Conservation (phyloP, 2,888 invertebrate species). For the Drosophila ezoana region DNA sequence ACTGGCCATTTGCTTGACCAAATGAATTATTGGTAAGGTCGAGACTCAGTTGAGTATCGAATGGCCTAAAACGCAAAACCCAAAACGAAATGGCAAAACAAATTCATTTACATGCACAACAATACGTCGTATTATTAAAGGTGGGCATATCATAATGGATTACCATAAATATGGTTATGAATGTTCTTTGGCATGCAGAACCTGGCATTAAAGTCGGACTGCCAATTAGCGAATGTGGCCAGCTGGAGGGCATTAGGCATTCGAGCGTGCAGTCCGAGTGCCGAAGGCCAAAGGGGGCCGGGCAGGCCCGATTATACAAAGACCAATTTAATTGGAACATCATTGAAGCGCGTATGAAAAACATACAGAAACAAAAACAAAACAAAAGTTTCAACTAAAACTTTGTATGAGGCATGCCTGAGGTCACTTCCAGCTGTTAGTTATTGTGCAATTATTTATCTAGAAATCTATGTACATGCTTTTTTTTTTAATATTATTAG, state of each 20-base stretch:
- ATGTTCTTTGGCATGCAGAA: slow-evolving; percentile 48
- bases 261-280: slow-evolving; percentile 58
- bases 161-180: slow-evolving; percentile 48
- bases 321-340: slow-evolving; percentile 69
- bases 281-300: slow-evolving; percentile 43
- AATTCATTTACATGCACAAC: slow-evolving; percentile 52
- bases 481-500: slow-evolving; percentile 16
- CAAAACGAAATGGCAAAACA: slow-evolving; percentile 21
- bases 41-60: slow-evolving; percentile 17
- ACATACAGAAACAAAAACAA: not conserved
- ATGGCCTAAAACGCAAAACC: slow-evolving; percentile 24
- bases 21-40: slow-evolving; percentile 46
- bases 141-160: slow-evolving; percentile 45
- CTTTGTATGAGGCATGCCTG: slow-evolving; percentile 9
- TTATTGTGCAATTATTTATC: slow-evolving; percentile 24
- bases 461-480: slow-evolving; percentile 15
- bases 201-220: slow-evolving; percentile 36
- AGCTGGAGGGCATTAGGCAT: slow-evolving; percentile 59
- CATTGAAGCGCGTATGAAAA: slow-evolving; percentile 41
- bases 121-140: slow-evolving; percentile 27
- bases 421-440: slow-evolving; percentile 33
- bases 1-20: slow-evolving; percentile 28
- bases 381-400: slow-evolving; percentile 12
- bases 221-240: slow-evolving; percentile 55
- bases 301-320: slow-evolving; percentile 52